Base-by-base conservation (phyloP, 2,797 vertebrate species). In the Brachymystax lenok region DNA sequence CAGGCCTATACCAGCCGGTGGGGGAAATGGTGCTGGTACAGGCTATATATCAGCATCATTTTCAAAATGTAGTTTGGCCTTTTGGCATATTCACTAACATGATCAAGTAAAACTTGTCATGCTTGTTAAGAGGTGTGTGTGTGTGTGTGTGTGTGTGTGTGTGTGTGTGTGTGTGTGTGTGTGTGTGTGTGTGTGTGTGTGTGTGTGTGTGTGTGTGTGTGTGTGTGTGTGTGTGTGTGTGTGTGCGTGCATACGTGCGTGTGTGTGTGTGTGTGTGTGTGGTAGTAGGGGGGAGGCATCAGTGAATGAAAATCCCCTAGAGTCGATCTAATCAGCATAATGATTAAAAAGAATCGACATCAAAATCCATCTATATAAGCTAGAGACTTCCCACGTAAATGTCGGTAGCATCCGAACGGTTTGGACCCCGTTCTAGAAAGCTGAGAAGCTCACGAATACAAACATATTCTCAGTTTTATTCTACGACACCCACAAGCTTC, bases 81-180 rank as follows among this genome's bases (percentile, higher is more conserved):
- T 46, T 46, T 46, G 40, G 69, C 74, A 59, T 86, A 86, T 74
- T 72, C 67, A 75, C 79, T 56, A 70, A 59, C 69, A 74, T 72
- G 64, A 88, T 74, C 75, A 73, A 24, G 85, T 83, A 88, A 87
- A 87, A 82, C 84, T 80, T 89, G 82, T 89, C 89, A 81, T 56
- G 24, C 27, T 52, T 68, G 77, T 76, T 80, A 67, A 76, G 56
- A 81, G 51, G 67, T 74, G 73, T 33, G 7, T 12, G 5, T 5
- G 33, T 33, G 33, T 33, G 30, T 33, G 30, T 33, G 69, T 70
- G 40, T 12, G 77, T 28, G 21, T 27, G 70, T 52, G 51, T 16
- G 67, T 24, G 67, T 24, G 66, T 33, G 63, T 19, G 54, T 1
- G 33, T 35, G 27, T 35, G 61, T 66, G 64, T 52, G 50, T 28